Evolutionary conservation across 2,888 invertebrate genomes (phyloP), one percentile per base, ranked within the genome.

Genomic region (Eilema caniola): DNA sequence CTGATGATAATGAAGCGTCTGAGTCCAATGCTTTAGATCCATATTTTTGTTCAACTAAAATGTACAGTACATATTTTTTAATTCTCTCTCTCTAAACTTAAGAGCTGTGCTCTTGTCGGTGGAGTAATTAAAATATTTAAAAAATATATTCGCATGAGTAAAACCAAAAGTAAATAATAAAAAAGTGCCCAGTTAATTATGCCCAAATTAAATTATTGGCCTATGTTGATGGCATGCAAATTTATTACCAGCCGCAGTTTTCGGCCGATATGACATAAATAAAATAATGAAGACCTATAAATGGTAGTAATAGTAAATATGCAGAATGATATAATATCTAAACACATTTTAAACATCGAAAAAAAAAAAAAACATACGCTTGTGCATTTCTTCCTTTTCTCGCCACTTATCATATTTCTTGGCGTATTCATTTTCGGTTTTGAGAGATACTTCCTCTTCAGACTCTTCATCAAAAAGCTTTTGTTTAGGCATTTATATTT

Each of bases 301-400:
- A 28, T 28, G 28, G 28, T 28, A 28, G 28, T 28, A 28, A 28
- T 28, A 5, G 28, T n/a, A n/a, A n/a, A n/a, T n/a, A n/a, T n/a
- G n/a, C n/a, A n/a, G n/a, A n/a, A n/a, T n/a, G n/a, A n/a, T n/a
- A 8, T 23, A 23, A 16, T 28, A 12, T 56, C 28, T 37, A 64
- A 1, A 16, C 0, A 24, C 33, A 60, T 4, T 37, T 41, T 41
- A 16, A 14, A 23, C 8, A 10, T 23, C 23, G 14, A 14, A 24
- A 24, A 1, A 16, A 33, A 20, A 57, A 4, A 37, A n/a, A 59
- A 37, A 66, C 66, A 66, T 60, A 66, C 98, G 92, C 95, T 97
- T 98, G 86, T 98, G 97, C 25, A 98, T 91, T 89, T 98, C 97
- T 90, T 99, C 99, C 86, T 98, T 98, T 85, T 97, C 97, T 67